Evolutionary conservation across 2,797 vertebrate species (phyloP).

Genomic region (Epinephelus awoara): DNA sequence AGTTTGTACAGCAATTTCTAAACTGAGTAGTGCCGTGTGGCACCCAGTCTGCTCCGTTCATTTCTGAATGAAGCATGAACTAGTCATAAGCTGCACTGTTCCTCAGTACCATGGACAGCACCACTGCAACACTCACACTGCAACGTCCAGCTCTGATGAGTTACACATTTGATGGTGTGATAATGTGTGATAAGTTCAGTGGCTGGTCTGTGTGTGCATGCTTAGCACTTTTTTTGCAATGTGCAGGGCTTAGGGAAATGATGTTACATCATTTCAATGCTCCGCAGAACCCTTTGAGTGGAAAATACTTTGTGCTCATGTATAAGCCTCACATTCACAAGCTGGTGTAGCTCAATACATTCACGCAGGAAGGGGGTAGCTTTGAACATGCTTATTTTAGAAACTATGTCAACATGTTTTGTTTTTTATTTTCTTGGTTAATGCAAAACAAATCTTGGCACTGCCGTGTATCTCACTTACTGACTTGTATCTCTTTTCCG

Average conservation of each 20-base stretch:
- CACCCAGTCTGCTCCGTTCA: not conserved
- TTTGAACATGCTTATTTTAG: slow-evolving; percentile 17
- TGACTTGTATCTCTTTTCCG: not conserved
- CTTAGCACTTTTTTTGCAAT: slow-evolving; percentile 5
- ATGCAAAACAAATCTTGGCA: not conserved
- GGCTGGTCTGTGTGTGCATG: not conserved
- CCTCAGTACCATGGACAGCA: slow-evolving; percentile 13
- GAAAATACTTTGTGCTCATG: not conserved
- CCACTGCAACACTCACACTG: not conserved
- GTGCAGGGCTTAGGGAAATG: not conserved
- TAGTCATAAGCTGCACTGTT: not conserved
- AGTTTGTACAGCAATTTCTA: not conserved
- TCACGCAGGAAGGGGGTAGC: slow-evolving; percentile 9
- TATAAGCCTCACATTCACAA: not conserved
- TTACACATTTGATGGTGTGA: not conserved
- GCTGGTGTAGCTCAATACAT: not conserved
- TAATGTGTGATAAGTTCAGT: not conserved
- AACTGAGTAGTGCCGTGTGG: not conserved
- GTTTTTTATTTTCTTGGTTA: not conserved
- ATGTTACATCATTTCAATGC: not conserved
- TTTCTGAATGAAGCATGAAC: slow-evolving; percentile 3
- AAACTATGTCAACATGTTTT: not conserved
- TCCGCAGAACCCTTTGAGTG: not conserved
- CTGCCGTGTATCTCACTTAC: not conserved
- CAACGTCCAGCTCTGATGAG: not conserved